Evolutionary conservation across 2,888 invertebrate species (phyloP), one percentile per base, ranked within the genome.

Genomic region (Tinea trinotella): DNA sequence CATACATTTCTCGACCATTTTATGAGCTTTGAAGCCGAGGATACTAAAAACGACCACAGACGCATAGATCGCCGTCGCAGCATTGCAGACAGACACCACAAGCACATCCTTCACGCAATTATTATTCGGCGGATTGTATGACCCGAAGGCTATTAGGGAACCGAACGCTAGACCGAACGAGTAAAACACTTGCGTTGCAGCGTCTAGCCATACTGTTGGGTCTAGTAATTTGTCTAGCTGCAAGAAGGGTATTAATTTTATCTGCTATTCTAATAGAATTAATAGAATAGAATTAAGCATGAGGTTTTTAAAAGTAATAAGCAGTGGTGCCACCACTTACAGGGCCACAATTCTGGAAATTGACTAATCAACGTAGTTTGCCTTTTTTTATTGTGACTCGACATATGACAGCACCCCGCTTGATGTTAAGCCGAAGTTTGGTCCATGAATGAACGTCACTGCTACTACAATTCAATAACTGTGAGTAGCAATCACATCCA

Each of bases 171-270:
- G 86, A 1, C 97, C 97, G 74, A 96, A 95, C 0, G 97, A 97
- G 80, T 97, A 98, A 87, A 98, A 98, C 1, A 98, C 97, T 86
- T 98, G 98, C 0, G 97, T 97, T 1, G 98, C 97, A 1, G 98
- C 97, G 70, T 97, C 97, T 64, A 98, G 82, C 98, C 98, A 98
- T 0, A 97, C 97, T 3, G 92, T 94, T 0, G 97, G 96, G 64
- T 95, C 91, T 49, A 91, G 82, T 13, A 98, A 87, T 69, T 94
- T 96, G 60, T 93, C 93, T 67, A 95, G 88, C 95, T 95, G 80
- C 17, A 75, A 74, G 52, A 50, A 59, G 61, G 19, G n/a, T 10
- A 46, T 10, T 18, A 19, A 4, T 40, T 9, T n/a, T n/a, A n/a
- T n/a, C n/a, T n/a, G n/a, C n/a, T n/a, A n/a, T n/a, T n/a, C n/a